phyloP scores from a whole-genome alignment of 92 coral and sea anemone species.

The Bergia puertoricense region DNA sequence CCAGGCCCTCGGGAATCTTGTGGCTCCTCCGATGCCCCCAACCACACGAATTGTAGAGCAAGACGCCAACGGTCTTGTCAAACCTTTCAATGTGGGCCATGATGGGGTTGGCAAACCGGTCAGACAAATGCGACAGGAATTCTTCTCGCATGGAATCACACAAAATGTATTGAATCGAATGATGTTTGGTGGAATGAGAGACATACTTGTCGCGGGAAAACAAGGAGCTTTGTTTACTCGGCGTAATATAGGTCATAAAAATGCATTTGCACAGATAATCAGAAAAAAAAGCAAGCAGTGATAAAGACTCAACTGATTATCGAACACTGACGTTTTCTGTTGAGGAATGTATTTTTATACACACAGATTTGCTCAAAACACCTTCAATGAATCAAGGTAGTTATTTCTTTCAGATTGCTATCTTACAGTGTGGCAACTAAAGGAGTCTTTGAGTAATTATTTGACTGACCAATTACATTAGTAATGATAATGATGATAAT shows the following conservation, averaged over 20 bases:
- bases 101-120: conserved; percentile 27
- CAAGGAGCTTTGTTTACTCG: not conserved
- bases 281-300: too few relatives aligned
- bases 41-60: conserved; percentile 27
- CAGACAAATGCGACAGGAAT: conserved; percentile 21
- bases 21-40: conserved; percentile 36
- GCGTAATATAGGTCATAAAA: not conserved
- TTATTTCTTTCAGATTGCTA: too few relatives aligned
- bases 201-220: not conserved
- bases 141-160: conserved; percentile 62
- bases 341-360: too few relatives aligned
- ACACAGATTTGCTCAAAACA: too few relatives aligned
- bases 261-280: not conserved
- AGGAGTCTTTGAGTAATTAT: too few relatives aligned
- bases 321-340: too few relatives aligned
- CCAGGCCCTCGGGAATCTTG: conserved; percentile 32
- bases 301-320: too few relatives aligned
- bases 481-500: too few relatives aligned
- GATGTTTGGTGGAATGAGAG: conserved; percentile 68
- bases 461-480: too few relatives aligned
- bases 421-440: too few relatives aligned
- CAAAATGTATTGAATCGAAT: conserved; percentile 61
- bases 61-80: conserved; percentile 30
- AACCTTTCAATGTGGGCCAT: conserved; percentile 27
- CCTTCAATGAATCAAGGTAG: too few relatives aligned